Conservation (phyloP, 1,140 invertebrate species). For the Drosophila fuyamai region DNA sequence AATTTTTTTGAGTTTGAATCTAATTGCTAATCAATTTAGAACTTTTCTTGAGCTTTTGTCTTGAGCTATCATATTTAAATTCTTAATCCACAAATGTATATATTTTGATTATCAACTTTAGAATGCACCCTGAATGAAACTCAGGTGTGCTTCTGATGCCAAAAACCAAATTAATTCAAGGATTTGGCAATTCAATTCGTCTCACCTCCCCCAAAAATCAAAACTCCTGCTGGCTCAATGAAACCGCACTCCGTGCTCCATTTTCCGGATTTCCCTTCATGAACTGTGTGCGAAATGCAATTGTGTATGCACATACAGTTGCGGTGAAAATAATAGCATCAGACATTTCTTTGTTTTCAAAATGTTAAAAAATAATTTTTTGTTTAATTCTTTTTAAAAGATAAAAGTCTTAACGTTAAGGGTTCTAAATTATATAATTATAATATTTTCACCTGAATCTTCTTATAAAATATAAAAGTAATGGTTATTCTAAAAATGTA, state of each 20-base stretch:
- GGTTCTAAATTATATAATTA: too few relatives aligned
- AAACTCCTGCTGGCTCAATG: constrained; percentile 17
- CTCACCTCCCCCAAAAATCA: neutral
- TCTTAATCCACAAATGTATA: neutral
- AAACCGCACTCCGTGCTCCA: neutral
- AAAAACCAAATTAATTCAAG: constrained; percentile 20
- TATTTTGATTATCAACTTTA: neutral
- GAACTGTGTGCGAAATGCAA: constrained; percentile 28
- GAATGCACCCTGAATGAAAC: neutral
- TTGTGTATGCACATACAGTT: constrained; percentile 1
- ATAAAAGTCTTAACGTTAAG: too few relatives aligned
- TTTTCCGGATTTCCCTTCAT: constrained; percentile 30
- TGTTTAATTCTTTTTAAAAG: too few relatives aligned
- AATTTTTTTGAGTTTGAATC: too few relatives aligned
- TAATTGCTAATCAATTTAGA: neutral
- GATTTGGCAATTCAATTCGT: constrained; percentile 12
- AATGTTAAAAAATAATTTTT: too few relatives aligned
- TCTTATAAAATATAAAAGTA: too few relatives aligned
- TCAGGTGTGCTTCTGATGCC: neutral
- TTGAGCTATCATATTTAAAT: neutral
- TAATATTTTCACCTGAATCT: too few relatives aligned
- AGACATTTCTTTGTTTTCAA: too few relatives aligned
- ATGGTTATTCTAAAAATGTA: too few relatives aligned
- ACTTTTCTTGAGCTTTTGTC: neutral
- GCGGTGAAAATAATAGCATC: neutral